Percentiles rank a stretch among this genome's conserved stretches.
Evolutionary conservation across 2,113 vertebrate genomes (phyloP).

Genomic region (Ceuthmochares aereus): DNA sequence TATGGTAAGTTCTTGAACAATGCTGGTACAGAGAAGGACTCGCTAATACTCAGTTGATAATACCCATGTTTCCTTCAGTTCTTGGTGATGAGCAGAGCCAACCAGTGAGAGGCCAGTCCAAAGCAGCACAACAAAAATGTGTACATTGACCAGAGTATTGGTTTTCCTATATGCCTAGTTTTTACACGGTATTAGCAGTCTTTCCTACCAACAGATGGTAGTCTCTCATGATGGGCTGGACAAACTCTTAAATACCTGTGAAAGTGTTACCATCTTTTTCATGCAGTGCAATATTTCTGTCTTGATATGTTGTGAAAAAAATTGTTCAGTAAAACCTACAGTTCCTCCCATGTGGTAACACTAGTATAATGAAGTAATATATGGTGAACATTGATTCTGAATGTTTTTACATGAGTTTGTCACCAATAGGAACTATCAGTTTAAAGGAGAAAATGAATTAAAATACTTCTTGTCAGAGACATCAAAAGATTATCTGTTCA

Average conservation of each 20-base stretch:
- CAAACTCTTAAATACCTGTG: background rate
- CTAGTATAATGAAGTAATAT: background rate
- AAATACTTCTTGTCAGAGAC: background rate
- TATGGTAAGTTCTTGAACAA: background rate
- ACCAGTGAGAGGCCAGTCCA: background rate
- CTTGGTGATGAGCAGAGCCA: background rate
- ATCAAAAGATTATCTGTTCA: background rate
- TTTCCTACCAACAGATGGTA: background rate
- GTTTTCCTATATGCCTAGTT: background rate
- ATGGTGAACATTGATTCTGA: background rate
- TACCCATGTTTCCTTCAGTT: background rate
- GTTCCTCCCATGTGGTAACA: background rate
- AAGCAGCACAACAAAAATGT: background rate
- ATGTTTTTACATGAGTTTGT: background rate
- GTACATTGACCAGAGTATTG: background rate
- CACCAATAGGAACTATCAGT: background rate
- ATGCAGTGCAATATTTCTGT: background rate
- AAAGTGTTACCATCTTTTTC: background rate
- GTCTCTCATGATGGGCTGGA: background rate
- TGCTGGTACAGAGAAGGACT: background rate
- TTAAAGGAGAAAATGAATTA: slow-evolving; percentile 1
- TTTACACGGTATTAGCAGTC: background rate
- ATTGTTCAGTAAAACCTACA: background rate
- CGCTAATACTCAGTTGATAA: background rate
- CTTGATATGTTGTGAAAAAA: background rate